Percentiles rank a stretch among this genome's conserved stretches.
These are phyloP conservation scores for Falco rusticolus DNA, from an alignment of 2,797 vertebrate genomes.

Conservation along the genomic window DNA sequence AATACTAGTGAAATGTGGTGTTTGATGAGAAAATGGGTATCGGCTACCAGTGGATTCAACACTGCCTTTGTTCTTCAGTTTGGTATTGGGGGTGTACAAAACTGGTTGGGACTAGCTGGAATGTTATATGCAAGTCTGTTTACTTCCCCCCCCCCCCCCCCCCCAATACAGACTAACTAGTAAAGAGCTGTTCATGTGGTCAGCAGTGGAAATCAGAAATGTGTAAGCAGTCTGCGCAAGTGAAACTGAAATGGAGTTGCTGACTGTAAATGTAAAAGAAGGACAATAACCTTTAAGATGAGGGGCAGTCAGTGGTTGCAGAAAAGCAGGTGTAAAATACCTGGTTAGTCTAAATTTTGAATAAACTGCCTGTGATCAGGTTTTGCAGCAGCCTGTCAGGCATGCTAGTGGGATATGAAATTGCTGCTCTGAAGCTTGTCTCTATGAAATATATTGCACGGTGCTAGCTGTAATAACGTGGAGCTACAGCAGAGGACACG, in stretches of 20 bases:
- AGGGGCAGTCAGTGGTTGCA: neutral
- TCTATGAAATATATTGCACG: neutral
- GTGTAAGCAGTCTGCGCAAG: neutral
- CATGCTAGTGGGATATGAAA: neutral
- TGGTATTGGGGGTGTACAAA: neutral
- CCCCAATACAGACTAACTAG: neutral
- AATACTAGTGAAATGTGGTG: neutral
- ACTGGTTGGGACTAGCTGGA: neutral
- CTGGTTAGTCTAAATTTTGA: neutral
- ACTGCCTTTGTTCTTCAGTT: too few relatives aligned
- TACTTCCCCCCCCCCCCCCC: neutral
- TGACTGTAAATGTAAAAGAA: neutral
- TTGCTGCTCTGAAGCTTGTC: neutral
- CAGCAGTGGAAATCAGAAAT: neutral
- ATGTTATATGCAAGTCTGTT: neutral
- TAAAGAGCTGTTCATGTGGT: neutral
- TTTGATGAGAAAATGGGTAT: neutral
- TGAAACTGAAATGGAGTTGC: neutral
- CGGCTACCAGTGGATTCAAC: neutral
- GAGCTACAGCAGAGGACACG: neutral
- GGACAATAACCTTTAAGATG: neutral
- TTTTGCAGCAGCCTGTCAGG: neutral
- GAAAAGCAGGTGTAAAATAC: neutral
- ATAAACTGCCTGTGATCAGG: neutral
- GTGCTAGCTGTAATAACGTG: neutral